These are phyloP conservation scores for Microtus agrestis DNA, from an alignment of 2,797 vertebrate species.

Conservation along the genomic window DNA sequence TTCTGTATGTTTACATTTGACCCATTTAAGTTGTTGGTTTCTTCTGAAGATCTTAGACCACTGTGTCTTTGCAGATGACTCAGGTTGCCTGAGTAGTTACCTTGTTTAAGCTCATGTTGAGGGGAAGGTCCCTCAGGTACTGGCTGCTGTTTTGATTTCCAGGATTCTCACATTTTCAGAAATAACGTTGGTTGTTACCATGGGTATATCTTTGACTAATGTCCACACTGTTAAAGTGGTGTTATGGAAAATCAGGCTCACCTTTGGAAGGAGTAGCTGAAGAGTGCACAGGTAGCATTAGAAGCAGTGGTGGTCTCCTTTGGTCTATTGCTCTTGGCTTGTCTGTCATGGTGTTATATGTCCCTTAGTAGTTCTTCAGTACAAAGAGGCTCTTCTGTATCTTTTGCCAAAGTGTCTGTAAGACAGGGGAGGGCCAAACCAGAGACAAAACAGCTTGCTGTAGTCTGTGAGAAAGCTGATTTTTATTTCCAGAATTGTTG, in stretches of 20 bases:
- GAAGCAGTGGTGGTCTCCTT: fast-evolving
- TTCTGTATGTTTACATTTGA: neutral
- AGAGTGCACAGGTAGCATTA: neutral
- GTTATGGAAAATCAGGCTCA: neutral
- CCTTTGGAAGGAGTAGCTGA: neutral
- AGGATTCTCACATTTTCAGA: neutral
- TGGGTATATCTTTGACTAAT: neutral
- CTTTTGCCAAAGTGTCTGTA: neutral
- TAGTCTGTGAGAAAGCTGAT: neutral
- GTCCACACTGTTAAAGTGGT: neutral
- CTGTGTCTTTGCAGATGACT: neutral
- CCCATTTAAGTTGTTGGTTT: too few species aligned
- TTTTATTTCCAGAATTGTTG: neutral
- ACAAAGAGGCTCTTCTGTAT: neutral
- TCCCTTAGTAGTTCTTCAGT: neutral
- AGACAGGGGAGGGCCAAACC: neutral
- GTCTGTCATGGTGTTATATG: neutral
- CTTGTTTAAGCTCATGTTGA: neutral
- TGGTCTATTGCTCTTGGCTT: neutral
- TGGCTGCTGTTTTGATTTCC: neutral
- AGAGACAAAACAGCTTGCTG: neutral
- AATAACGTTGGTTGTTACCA: neutral
- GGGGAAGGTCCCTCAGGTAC: neutral
- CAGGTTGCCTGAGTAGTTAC: neutral
- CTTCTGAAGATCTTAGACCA: neutral